Evolutionary conservation across 1,140 invertebrate species (phyloP).

Genomic region (Brevipalpus yothersi): DNA sequence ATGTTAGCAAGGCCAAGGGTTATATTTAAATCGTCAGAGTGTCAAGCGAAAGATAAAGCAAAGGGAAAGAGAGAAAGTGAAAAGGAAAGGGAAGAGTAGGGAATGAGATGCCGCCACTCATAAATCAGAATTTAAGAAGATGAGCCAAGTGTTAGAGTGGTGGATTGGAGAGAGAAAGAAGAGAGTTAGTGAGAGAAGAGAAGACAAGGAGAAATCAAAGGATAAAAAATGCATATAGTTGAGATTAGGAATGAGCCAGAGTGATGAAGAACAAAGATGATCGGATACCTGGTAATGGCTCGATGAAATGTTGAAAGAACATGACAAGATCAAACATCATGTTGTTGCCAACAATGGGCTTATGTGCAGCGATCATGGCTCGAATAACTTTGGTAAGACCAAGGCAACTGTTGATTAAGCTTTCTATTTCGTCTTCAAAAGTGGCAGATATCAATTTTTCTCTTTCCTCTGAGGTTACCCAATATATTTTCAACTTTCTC

Average conservation of each 20-base stretch:
- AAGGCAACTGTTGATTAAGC: constrained; percentile 25
- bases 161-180: too few relatives aligned
- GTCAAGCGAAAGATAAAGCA: too few relatives aligned
- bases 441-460: not conserved
- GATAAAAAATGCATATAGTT: constrained; percentile 39
- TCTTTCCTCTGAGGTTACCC: not conserved
- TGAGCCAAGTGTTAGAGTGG: constrained; percentile 44
- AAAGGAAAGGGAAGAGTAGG: too few relatives aligned
- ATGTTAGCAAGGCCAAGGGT: too few relatives aligned
- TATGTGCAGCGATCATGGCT: constrained; percentile 28
- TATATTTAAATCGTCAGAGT: too few relatives aligned
- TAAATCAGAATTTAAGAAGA: constrained; percentile 34
- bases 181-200: too few relatives aligned
- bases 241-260: constrained; percentile 12
- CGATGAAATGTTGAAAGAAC: constrained; percentile 41
- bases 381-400: constrained; percentile 42
- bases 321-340: constrained; percentile 39
- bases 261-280: constrained; percentile 1
- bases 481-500: not conserved
- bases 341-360: constrained; percentile 51
- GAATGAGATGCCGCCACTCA: constrained; percentile 18
- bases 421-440: constrained; percentile 4
- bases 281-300: constrained; percentile 31
- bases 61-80: too few relatives aligned
- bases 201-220: constrained; percentile 26